A percentile compares a stretch with the other conserved stretches of the same genome.
phyloP scores from a whole-genome alignment of 2,888 invertebrate species.

The Deilephila elpenor region DNA sequence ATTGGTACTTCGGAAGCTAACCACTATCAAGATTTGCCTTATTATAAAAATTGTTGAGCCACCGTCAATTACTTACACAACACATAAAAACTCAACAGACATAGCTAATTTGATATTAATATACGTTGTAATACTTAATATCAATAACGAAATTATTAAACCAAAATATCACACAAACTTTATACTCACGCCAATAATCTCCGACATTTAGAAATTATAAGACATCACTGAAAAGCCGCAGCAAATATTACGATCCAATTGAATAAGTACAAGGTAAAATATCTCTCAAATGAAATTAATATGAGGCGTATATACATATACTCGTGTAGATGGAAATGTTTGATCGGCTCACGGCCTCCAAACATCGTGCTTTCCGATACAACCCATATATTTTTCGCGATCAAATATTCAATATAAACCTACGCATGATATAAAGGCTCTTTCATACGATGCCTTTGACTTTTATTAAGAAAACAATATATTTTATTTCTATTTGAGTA shows the following conservation, averaged over 20 bases:
- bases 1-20: too few species aligned
- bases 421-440: slow-evolving; percentile 9
- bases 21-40: too few species aligned
- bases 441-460: slow-evolving; percentile 8
- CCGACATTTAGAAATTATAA: not conserved
- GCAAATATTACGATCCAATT: not conserved
- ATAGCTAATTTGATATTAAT: too few species aligned
- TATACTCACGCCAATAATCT: not conserved
- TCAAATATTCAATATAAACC: slow-evolving; percentile 30
- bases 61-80: too few species aligned
- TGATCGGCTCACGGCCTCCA: slow-evolving; percentile 27
- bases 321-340: not conserved
- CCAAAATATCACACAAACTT: not conserved
- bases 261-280: not conserved
- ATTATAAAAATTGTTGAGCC: too few species aligned
- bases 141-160: not conserved
- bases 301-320: not conserved
- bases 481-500: not conserved
- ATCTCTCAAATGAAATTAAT: slow-evolving; percentile 14
- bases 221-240: not conserved
- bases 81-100: too few species aligned
- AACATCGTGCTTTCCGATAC: slow-evolving; percentile 9
- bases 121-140: not conserved
- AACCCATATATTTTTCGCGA: slow-evolving; percentile 15
- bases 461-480: slow-evolving; percentile 10